Evolutionary conservation across 2,797 vertebrate genomes (phyloP).

Genomic region (Pseudochirops cupreus): DNA sequence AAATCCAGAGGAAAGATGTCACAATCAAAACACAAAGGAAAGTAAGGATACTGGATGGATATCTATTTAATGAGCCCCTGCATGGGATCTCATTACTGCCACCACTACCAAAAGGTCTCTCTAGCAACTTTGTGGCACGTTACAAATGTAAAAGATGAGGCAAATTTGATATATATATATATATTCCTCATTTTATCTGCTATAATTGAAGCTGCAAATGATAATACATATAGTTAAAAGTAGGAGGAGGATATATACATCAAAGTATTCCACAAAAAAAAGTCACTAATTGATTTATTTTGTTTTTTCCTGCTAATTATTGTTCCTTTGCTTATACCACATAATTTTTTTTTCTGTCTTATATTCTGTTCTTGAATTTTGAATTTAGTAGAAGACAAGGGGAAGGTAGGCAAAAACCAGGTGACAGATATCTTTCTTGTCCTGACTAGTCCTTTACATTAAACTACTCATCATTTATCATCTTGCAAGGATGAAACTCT

Average conservation of each 20-base stretch:
- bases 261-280: not conserved
- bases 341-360: not conserved
- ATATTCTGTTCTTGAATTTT: not conserved
- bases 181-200: not conserved
- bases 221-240: not conserved
- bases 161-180: rapidly evolving
- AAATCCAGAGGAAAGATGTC: slow-evolving; percentile 53
- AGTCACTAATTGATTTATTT: not conserved
- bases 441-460: not conserved
- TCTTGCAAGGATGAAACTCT: not conserved
- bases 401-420: not conserved
- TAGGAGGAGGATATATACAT: not conserved
- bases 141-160: not conserved
- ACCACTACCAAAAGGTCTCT: rapidly evolving
- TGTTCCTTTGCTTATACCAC: not conserved
- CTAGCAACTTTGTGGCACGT: not conserved
- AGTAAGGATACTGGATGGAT: not conserved
- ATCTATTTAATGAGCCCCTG: not conserved
- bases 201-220: not conserved
- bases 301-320: not conserved
- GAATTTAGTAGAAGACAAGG: not conserved
- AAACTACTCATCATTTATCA: not conserved
- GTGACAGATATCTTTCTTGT: not conserved
- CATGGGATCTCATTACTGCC: not conserved
- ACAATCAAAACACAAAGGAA: not conserved